These are phyloP conservation scores for Staurois parvus DNA, from an alignment of 2,797 vertebrate genomes.

Conservation along the genomic window DNA sequence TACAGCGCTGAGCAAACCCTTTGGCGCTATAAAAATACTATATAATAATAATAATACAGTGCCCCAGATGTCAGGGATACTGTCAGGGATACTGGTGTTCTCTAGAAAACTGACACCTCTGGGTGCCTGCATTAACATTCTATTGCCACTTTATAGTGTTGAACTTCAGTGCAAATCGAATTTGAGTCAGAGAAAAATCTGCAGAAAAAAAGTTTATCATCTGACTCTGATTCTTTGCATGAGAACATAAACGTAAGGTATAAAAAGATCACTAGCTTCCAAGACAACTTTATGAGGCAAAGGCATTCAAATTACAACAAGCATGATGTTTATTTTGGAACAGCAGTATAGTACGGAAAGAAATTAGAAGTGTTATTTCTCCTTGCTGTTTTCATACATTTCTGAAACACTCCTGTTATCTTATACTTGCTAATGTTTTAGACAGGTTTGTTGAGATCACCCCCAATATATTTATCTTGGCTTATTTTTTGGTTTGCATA, in stretches of 20 bases:
- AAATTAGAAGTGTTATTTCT: slow-evolving; percentile 38
- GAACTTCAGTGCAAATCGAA: not conserved
- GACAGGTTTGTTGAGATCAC: not conserved
- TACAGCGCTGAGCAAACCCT: too few relatives aligned
- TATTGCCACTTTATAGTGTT: not conserved
- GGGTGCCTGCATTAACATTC: not conserved
- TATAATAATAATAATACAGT: too few relatives aligned
- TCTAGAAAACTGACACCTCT: not conserved
- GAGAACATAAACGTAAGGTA: slow-evolving; percentile 39
- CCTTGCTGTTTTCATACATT: slow-evolving; percentile 9
- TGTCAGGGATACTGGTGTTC: not conserved
- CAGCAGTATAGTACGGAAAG: slow-evolving; percentile 3
- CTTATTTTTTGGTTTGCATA: not conserved
- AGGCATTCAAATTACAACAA: slow-evolving; percentile 33
- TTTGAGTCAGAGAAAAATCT: not conserved
- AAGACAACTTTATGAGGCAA: slow-evolving; percentile 55
- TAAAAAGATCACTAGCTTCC: slow-evolving; percentile 17
- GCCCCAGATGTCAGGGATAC: not conserved
- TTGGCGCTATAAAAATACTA: too few relatives aligned
- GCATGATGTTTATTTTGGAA: slow-evolving; percentile 49
- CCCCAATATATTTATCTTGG: not conserved
- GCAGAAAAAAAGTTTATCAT: not conserved
- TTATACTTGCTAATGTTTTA: not conserved
- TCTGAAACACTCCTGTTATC: slow-evolving; percentile 1
- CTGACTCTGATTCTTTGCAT: not conserved